Conservation (phyloP, 2,797 vertebrate genomes). For the Micromesistius poutassou region DNA sequence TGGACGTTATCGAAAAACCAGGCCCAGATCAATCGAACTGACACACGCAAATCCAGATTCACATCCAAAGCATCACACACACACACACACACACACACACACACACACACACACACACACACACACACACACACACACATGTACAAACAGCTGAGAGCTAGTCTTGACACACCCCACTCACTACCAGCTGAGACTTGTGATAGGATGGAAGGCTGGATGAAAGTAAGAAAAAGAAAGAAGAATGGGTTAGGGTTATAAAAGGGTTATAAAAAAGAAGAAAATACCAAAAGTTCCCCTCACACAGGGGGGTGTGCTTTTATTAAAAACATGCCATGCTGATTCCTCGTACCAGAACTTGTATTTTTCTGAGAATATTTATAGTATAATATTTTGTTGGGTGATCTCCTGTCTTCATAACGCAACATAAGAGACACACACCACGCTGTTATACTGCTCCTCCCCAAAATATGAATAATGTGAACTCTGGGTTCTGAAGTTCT, state of each 20-base stretch:
- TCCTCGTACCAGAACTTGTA: neutral
- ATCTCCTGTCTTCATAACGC: neutral
- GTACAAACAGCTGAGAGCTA: constrained; percentile 43
- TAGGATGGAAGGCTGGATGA: constrained; percentile 25
- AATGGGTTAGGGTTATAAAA: neutral
- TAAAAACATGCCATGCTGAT: neutral
- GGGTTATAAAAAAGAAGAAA: too few relatives aligned
- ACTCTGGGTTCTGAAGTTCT: neutral
- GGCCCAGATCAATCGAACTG: neutral
- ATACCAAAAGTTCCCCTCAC: neutral
- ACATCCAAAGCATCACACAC: neutral
- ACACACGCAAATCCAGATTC: neutral
- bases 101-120: too few relatives aligned
- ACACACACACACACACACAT: constrained; percentile 22
- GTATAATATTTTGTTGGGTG: neutral
- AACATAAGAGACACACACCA: neutral
- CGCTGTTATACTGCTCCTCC: too few relatives aligned
- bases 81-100: too few relatives aligned
- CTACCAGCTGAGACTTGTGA: constrained; percentile 61
- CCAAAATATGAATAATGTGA: neutral
- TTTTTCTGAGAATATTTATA: neutral
- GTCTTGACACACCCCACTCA: constrained; percentile 47
- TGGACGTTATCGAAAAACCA: too few relatives aligned
- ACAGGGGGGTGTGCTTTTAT: neutral
- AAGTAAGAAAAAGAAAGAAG: constrained; percentile 32